Percentiles rank a stretch among this genome's conserved stretches.
phyloP scores from a whole-genome alignment of 2,797 vertebrate genomes.

The Dendrocincla fuliginosa region DNA sequence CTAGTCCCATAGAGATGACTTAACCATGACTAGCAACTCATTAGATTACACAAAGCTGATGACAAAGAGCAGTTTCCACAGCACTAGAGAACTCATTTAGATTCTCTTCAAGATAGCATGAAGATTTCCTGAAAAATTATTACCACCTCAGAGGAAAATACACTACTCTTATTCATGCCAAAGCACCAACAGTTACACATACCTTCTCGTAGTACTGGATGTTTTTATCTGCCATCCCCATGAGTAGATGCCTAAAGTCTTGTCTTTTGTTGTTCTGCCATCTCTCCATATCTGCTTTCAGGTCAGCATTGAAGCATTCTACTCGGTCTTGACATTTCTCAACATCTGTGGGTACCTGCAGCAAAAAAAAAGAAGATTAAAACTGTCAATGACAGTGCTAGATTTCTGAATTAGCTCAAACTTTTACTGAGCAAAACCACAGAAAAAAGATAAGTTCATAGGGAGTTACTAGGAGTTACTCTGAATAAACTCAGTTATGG shows the following conservation, averaged over 20 bases:
- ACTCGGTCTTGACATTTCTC: slow-evolving; percentile 95
- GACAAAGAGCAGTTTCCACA: not conserved
- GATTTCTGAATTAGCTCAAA: not conserved
- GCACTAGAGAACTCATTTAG: not conserved
- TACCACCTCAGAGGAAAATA: not conserved
- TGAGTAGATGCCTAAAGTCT: slow-evolving; percentile 94
- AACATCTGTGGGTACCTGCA: slow-evolving; percentile 89
- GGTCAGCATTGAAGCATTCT: slow-evolving; percentile 96
- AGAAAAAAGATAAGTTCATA: not conserved
- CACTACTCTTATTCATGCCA: not conserved
- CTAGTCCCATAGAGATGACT: not conserved
- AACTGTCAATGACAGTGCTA: not conserved
- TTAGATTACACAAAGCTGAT: not conserved
- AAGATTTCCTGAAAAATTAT: not conserved
- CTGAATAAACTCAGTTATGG: not conserved
- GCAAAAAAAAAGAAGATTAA: not conserved
- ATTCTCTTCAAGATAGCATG: not conserved
- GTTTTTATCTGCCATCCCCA: slow-evolving; percentile 94
- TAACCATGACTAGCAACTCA: not conserved
- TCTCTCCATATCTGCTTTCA: slow-evolving; percentile 98
- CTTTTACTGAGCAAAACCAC: not conserved
- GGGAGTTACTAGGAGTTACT: not conserved
- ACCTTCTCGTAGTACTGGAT: slow-evolving; percentile 97
- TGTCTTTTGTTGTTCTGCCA: slow-evolving; percentile 97
- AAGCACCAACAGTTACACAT: not conserved